These are phyloP conservation scores for Gavia stellata DNA, from an alignment of 2,113 vertebrate species.

Conservation along the genomic window DNA sequence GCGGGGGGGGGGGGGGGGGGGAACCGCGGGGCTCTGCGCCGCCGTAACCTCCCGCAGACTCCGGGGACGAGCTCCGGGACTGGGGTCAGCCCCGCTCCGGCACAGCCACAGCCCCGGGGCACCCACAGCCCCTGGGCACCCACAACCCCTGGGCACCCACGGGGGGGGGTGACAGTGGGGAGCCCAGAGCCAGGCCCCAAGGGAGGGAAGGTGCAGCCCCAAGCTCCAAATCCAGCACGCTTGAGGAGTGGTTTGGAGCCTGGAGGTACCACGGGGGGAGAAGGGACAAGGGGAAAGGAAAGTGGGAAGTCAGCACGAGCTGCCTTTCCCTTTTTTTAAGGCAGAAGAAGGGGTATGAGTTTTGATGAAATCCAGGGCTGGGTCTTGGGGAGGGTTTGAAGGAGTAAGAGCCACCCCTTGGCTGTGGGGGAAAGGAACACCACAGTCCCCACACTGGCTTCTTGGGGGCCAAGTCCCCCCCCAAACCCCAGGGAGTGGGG, in stretches of 20 bases:
- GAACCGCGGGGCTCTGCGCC: background rate
- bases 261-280: background rate
- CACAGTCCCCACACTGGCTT: accelerated
- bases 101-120: background rate
- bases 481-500: accelerated
- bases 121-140: no score
- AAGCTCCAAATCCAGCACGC: background rate
- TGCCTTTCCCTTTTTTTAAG: background rate
- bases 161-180: no score
- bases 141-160: background rate
- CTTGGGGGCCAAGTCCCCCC: background rate
- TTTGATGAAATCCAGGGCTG: background rate
- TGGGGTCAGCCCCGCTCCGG: background rate
- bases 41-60: background rate
- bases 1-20: background rate
- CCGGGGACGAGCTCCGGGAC: background rate
- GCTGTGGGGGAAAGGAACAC: background rate
- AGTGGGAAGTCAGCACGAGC: slow-evolving; percentile 17
- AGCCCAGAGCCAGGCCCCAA: accelerated
- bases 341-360: background rate
- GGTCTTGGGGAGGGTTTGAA: background rate
- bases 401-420: accelerated
- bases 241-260: background rate
- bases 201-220: background rate
- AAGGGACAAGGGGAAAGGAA: slow-evolving; percentile 40